phyloP scores from a whole-genome alignment of 2,888 invertebrate genomes.

The Cataglyphis livida region DNA sequence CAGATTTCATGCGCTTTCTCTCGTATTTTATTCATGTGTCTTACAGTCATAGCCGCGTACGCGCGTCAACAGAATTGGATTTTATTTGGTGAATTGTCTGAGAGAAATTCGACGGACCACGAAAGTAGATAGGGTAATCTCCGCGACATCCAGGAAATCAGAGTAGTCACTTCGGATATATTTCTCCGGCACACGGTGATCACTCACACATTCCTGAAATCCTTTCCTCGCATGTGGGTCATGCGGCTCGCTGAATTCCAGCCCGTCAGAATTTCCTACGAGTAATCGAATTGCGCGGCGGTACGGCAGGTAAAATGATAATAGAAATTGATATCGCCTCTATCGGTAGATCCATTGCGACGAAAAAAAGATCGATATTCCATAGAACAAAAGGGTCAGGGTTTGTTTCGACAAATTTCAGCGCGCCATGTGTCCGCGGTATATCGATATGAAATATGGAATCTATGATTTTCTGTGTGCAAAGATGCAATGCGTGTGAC shows the following conservation, averaged over 20 bases:
- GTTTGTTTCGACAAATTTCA: slow-evolving; percentile 43
- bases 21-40: slow-evolving; percentile 49
- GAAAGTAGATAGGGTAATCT: slow-evolving; percentile 70
- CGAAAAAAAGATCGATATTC: slow-evolving; percentile 6
- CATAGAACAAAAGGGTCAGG: slow-evolving; percentile 8
- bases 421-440: neutral
- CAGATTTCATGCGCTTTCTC: slow-evolving; percentile 37
- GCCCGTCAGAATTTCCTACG: slow-evolving; percentile 66
- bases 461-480: neutral
- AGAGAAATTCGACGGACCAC: slow-evolving; percentile 70
- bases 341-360: neutral
- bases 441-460: slow-evolving; percentile 26
- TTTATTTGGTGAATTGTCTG: slow-evolving; percentile 61
- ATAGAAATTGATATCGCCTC: slow-evolving; percentile 59
- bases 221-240: slow-evolving; percentile 63
- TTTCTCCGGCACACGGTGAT: slow-evolving; percentile 55
- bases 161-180: slow-evolving; percentile 67
- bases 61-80: slow-evolving; percentile 43
- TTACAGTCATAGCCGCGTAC: slow-evolving; percentile 27
- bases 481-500: neutral
- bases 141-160: slow-evolving; percentile 70
- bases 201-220: slow-evolving; percentile 65
- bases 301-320: slow-evolving; percentile 62
- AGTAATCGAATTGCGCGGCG: slow-evolving; percentile 62
- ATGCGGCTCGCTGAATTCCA: slow-evolving; percentile 59